Evolutionary conservation across 2,113 vertebrate species (phyloP), one percentile per base, ranked within the genome.

Genomic region (Rhinoderma darwinii): DNA sequence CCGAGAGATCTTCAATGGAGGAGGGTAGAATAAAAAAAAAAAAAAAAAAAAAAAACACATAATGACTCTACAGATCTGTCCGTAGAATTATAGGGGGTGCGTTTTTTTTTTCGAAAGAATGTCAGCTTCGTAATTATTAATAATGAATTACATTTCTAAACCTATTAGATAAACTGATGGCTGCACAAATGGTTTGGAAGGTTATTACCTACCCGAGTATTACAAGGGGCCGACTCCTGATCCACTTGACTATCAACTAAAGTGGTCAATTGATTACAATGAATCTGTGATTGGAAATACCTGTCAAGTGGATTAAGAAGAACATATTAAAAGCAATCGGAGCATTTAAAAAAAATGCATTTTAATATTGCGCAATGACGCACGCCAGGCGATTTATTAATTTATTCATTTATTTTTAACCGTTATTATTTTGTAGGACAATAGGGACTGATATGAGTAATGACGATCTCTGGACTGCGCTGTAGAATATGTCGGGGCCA

Each of bases 151-250:
- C 92, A 91, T 91, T 93, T 93, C 92, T 92, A 86, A 88, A 92
- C 93, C 90, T 94, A 96, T 96, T 93, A 95, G 95, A 96, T 96
- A 96, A 97, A 94, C 93, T 92, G 91, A 94, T 93, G 86, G 92
- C 95, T 96, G 94, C 93, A 92, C 93, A 94, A 94, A 96, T 91
- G 93, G 93, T 95, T 96, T 95, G 95, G 91, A 90, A 93, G 89
- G 90, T 92, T 91, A 91, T 89, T 90, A 86, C 88, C 89, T 90
- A 88, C 89, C 35, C 74, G 54, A 88, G 87, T 91, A 91, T 88
- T 92, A 92, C 90, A 93, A 92, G 93, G 89, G 86, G 88, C 54
- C 93, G 91, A 90, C 47, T 18, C 32, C 87, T 22, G 91, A 93
- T 90, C 91, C 90, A 88, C 90, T 90, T 88, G 88, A 90, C 88